Conservation (phyloP, 2,888 invertebrate species). For the Stenchaetothrips biformis region DNA sequence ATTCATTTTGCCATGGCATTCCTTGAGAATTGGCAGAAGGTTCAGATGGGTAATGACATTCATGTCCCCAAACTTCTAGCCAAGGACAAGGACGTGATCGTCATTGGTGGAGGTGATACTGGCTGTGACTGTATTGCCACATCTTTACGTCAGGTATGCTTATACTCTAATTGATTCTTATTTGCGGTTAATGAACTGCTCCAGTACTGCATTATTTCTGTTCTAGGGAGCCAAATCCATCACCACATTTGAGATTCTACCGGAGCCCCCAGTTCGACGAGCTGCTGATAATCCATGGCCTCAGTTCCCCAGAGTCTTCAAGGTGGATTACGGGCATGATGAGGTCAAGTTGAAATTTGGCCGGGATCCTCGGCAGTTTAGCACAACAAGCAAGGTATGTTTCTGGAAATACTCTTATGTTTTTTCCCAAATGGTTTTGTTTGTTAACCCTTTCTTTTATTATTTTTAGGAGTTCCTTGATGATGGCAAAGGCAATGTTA, state of each 20-base stretch:
- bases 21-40: slow-evolving; percentile 94
- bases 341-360: slow-evolving; percentile 87
- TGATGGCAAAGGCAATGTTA: slow-evolving; percentile 83
- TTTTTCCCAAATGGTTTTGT: background rate
- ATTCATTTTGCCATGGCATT: slow-evolving; percentile 98
- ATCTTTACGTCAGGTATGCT: slow-evolving; percentile 67
- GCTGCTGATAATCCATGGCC: slow-evolving; percentile 96
- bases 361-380: slow-evolving; percentile 88
- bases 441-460: slow-evolving; percentile 4
- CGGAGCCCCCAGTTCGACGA: slow-evolving; percentile 77
- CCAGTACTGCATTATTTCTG: slow-evolving; percentile 10
- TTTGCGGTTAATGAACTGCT: background rate
- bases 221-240: slow-evolving; percentile 83
- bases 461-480: slow-evolving; percentile 74
- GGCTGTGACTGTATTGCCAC: slow-evolving; percentile 99
- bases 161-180: background rate
- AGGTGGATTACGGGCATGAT: slow-evolving; percentile 97
- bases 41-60: slow-evolving; percentile 66
- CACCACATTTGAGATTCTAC: slow-evolving; percentile 95
- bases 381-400: slow-evolving; percentile 77
- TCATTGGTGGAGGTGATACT: slow-evolving; percentile 87
- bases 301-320: slow-evolving; percentile 94
- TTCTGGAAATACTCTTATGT: background rate
- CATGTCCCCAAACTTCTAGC: slow-evolving; percentile 63
- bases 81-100: slow-evolving; percentile 88